A percentile compares a stretch with the other conserved stretches of the same genome.
These are phyloP conservation scores for Polypedilum vanderplanki DNA, from an alignment of 1,140 invertebrate genomes.

Conservation along the genomic window DNA sequence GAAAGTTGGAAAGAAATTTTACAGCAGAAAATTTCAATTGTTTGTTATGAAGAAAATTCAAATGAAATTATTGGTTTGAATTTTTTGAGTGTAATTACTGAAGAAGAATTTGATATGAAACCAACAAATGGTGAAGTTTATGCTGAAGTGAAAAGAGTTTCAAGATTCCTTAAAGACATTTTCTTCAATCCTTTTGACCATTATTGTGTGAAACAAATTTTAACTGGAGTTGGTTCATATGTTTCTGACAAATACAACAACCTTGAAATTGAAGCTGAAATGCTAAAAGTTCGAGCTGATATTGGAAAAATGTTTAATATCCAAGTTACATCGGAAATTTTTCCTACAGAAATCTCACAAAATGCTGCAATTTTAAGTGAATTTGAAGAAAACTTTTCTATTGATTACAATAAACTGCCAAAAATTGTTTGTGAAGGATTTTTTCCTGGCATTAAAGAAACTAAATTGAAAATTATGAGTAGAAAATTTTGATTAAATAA, in stretches of 20 bases:
- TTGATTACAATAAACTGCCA: neutral
- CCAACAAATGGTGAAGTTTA: neutral
- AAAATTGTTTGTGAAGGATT: neutral
- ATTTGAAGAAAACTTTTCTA: neutral
- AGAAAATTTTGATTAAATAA: neutral
- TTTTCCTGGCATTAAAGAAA: neutral
- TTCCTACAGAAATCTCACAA: neutral
- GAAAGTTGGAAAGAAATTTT: neutral
- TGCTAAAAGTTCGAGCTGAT: neutral
- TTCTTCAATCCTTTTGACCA: neutral
- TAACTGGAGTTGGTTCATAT: neutral
- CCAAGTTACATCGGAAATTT: neutral
- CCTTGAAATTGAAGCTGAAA: neutral
- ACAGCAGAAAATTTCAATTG: neutral
- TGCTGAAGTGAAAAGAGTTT: neutral
- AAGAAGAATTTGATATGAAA: neutral
- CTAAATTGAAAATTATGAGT: neutral
- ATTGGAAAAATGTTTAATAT: neutral
- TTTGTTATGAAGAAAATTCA: neutral
- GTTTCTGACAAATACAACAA: neutral
- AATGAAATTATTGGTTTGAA: constrained; percentile 5
- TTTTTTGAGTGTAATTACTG: neutral
- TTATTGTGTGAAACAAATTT: neutral
- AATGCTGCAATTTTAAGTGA: neutral
- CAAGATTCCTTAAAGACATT: neutral